Evolutionary conservation across 2,113 vertebrate species (phyloP).

Genomic region (Sakesphorus luctuosus): DNA sequence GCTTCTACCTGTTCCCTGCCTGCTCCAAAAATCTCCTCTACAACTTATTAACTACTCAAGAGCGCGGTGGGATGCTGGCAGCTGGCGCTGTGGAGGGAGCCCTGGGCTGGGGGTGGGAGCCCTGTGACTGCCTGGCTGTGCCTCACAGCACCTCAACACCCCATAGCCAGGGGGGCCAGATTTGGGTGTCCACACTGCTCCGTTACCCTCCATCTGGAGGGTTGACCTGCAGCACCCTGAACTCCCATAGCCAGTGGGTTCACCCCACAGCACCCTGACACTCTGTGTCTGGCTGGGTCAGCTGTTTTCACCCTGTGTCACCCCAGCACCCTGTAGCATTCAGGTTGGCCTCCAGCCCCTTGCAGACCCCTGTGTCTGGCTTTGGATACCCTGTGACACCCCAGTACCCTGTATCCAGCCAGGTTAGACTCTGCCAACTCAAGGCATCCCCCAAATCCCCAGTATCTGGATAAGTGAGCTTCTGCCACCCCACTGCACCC

Average conservation of each 20-base stretch:
- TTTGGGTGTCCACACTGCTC: not conserved
- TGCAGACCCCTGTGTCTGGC: not conserved
- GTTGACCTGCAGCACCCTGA: not conserved
- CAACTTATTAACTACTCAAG: slow-evolving; percentile 49
- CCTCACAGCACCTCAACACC: not conserved
- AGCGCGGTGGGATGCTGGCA: not conserved
- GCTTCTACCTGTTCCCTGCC: not conserved
- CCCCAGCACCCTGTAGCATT: not conserved
- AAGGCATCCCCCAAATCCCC: not conserved
- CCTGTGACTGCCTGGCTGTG: not conserved
- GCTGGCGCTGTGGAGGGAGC: fast-evolving
- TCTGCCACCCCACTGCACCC: not conserved
- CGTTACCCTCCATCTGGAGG: fast-evolving
- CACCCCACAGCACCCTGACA: not conserved
- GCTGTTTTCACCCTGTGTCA: not conserved
- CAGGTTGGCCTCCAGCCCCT: not conserved
- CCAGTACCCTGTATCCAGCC: fast-evolving
- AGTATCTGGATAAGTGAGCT: not conserved
- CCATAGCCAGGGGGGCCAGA: fast-evolving
- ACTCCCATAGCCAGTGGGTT: too few relatives aligned
- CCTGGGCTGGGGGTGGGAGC: not conserved
- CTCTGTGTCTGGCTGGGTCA: not conserved
- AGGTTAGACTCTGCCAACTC: not conserved
- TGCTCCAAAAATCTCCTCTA: not conserved
- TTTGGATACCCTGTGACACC: not conserved